Conservation (phyloP, 1,140 invertebrate species). For the Fopius arisanus region DNA sequence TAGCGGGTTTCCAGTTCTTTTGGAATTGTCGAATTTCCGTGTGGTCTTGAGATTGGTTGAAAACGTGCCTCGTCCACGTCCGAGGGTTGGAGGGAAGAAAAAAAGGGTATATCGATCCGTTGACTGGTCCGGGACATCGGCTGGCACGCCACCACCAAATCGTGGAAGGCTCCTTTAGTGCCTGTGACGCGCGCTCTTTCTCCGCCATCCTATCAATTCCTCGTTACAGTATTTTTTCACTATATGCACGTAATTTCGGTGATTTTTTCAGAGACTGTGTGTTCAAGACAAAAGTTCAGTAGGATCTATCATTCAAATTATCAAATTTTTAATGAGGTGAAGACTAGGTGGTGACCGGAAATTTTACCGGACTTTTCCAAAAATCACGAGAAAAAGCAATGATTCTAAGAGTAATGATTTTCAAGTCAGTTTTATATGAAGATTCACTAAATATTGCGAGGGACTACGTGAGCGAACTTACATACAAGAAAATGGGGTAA, state of each 20-base stretch:
- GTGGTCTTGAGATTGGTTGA: not conserved
- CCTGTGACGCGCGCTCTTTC: constrained; percentile 32
- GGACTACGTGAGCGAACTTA: no score
- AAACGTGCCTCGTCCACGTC: not conserved
- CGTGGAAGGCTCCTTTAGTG: constrained; percentile 36
- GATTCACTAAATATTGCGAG: no score
- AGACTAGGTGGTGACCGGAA: no score
- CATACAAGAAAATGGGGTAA: no score
- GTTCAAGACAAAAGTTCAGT: no score
- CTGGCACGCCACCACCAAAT: constrained; percentile 55
- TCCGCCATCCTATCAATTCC: constrained; percentile 12
- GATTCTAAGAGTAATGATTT: no score
- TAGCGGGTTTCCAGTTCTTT: no score
- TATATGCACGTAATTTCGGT: not conserved
- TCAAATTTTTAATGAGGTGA: no score
- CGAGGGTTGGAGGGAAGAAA: constrained; percentile 33
- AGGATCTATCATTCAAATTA: no score
- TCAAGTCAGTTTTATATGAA: no score
- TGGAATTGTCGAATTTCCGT: not conserved
- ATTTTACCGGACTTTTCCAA: no score
- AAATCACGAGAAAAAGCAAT: no score
- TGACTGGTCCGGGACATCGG: constrained; percentile 55
- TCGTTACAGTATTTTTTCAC: not conserved
- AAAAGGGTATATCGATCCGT: constrained; percentile 57
- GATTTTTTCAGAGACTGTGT: not conserved